These are phyloP conservation scores for Papilio protenor DNA, from an alignment of 2,888 invertebrate genomes.

Conservation along the genomic window DNA sequence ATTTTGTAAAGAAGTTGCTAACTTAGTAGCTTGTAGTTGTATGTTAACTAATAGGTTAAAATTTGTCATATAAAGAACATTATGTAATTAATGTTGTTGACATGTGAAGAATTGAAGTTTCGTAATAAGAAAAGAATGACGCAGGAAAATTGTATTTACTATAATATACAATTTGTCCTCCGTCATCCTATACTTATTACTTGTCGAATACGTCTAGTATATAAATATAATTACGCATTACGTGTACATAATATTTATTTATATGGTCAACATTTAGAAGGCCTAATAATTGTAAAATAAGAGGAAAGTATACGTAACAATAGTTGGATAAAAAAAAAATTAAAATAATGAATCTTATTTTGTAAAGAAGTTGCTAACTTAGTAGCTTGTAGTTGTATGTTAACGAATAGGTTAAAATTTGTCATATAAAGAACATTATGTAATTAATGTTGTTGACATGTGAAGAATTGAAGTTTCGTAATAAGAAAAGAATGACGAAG, in stretches of 20 bases:
- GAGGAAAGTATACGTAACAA: not conserved
- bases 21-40: too few relatives aligned
- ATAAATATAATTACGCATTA: not conserved
- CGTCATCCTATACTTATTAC: constrained; percentile 2
- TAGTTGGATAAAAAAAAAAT: too few relatives aligned
- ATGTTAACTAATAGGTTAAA: too few relatives aligned
- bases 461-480: not conserved
- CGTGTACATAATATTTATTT: not conserved
- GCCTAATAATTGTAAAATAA: not conserved
- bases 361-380: too few relatives aligned
- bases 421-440: not conserved
- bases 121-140: not conserved
- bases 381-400: too few relatives aligned
- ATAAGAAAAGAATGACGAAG: constrained; percentile 4
- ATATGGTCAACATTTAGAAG: not conserved
- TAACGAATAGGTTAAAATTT: too few relatives aligned
- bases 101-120: not conserved
- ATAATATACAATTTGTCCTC: constrained; percentile 1
- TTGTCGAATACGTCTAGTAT: not conserved
- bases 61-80: too few relatives aligned
- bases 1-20: too few relatives aligned
- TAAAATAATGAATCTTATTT: too few relatives aligned
- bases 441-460: not conserved
- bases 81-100: not conserved
- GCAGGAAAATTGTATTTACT: not conserved